These are phyloP conservation scores for Drosophila gaucha DNA, from an alignment of 2,888 invertebrate genomes.

Conservation along the genomic window DNA sequence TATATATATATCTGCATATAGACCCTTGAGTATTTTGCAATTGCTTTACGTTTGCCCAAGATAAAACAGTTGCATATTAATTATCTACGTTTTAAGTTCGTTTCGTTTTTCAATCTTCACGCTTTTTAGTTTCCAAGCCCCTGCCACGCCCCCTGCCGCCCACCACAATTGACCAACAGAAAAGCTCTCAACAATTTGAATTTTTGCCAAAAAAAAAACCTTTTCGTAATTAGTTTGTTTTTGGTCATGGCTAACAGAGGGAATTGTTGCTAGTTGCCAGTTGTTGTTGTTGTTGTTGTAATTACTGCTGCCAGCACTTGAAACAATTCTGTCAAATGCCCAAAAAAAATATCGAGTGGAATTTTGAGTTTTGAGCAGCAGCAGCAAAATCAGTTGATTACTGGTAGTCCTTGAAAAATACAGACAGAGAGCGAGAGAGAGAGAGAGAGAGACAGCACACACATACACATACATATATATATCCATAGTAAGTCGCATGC, in stretches of 20 bases:
- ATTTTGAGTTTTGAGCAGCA: slow-evolving; percentile 16
- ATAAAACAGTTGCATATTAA: slow-evolving; percentile 61
- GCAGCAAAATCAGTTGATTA: slow-evolving; percentile 34
- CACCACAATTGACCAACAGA: neutral
- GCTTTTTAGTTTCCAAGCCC: slow-evolving; percentile 55
- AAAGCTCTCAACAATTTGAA: slow-evolving; percentile 30
- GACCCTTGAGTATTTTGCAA: no score
- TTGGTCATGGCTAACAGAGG: slow-evolving; percentile 41
- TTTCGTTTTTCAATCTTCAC: slow-evolving; percentile 26
- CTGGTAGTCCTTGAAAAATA: slow-evolving; percentile 66
- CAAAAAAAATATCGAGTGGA: slow-evolving; percentile 20
- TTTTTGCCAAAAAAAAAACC: no score
- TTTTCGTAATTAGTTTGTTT: slow-evolving; percentile 21
- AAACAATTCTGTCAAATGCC: slow-evolving; percentile 55
- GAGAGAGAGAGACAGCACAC: neutral
- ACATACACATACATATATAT: slow-evolving; percentile 1
- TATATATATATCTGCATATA: slow-evolving; percentile 6
- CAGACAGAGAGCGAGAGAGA: neutral
- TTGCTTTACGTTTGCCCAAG: slow-evolving; percentile 20
- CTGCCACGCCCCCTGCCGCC: neutral
- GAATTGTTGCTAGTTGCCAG: slow-evolving; percentile 1
- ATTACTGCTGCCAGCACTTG: slow-evolving; percentile 31
- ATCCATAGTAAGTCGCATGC: neutral
- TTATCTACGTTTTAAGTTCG: slow-evolving; percentile 35
- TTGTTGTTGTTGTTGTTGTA: slow-evolving; percentile 19